phyloP scores from a whole-genome alignment of 2,797 vertebrate species.

The Siniperca obscura region DNA sequence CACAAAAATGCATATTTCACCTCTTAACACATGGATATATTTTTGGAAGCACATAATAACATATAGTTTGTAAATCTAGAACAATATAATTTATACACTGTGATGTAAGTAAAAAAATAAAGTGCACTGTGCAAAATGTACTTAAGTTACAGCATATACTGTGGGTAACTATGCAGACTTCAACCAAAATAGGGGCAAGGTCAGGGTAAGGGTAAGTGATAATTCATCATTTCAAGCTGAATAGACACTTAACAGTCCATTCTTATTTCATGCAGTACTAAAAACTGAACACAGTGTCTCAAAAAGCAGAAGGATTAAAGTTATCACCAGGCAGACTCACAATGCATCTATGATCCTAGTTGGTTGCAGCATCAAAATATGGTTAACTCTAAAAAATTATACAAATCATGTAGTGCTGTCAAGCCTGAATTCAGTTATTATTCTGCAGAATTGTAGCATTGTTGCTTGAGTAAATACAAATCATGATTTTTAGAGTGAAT shows the following conservation, averaged over 20 bases:
- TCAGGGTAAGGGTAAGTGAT: neutral
- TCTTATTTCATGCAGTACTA: neutral
- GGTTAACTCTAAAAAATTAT: neutral
- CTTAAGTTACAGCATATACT: neutral
- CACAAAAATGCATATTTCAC: neutral
- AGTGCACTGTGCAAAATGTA: neutral
- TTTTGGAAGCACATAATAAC: neutral
- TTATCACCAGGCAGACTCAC: neutral
- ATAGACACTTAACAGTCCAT: neutral
- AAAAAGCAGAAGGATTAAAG: neutral
- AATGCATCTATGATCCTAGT: neutral
- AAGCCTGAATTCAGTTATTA: neutral
- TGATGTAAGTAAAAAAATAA: neutral
- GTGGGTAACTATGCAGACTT: neutral
- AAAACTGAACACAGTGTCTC: conserved; percentile 1
- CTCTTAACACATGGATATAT: neutral
- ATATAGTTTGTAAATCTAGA: neutral
- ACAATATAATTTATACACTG: neutral
- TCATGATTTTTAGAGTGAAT: neutral
- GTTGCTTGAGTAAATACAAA: neutral
- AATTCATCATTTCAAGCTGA: neutral
- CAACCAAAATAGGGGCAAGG: neutral
- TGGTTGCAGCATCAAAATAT: neutral
- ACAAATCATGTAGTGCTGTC: neutral
- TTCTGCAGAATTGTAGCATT: neutral